Evolutionary conservation across 35 echinoderm and acorn worm genomes (phyloP), one percentile per base, ranked within the genome.

Genomic region (Ptychodera flava): DNA sequence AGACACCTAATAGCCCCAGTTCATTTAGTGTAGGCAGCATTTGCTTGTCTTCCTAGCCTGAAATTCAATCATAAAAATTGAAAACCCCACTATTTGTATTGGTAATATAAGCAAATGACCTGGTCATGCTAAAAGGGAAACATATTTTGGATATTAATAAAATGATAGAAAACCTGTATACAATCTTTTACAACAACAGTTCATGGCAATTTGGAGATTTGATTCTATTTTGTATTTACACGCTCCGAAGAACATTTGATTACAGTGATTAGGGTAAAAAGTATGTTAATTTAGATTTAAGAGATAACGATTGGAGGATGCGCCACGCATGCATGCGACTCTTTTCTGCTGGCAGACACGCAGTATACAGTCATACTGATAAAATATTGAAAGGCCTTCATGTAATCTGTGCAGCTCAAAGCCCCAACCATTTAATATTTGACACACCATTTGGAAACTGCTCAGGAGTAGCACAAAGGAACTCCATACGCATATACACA

Each of bases 151-250:
- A 64, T 64, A 64, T 64, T 64, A 64, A 64, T 64, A 64, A 64
- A 64, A 64, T 64, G 45, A 64, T 22, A 12, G 45, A 64, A 64
- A 64, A 64, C 6, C 45, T 64, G 45, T 64, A 6, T 64, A 64
- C 45, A 64, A 64, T 64, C 45, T 64, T 64, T 6, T 12, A 64
- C 45, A 64, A 64, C 45, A 64, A 64, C 6, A 64, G 45, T 64
- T 64, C 45, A 64, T 64, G 6, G 45, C 45, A 64, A 64, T 64
- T 64, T 64, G 45, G 45, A 64, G 45, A 64, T 64, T 64, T 64
- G 45, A 64, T 64, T 64, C 45, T 64, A 64, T 64, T 64, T 64
- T 64, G 45, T 64, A 64, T 64, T 64, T 64, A 64, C 45, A 64
- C 45, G 45, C 45, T 22, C 6, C 6, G 45, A 64, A 12, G 45